A percentile compares a stretch with the other conserved stretches of the same genome.
Evolutionary conservation across 2,797 vertebrate genomes (phyloP).

Genomic region (Amblyraja radiata): DNA sequence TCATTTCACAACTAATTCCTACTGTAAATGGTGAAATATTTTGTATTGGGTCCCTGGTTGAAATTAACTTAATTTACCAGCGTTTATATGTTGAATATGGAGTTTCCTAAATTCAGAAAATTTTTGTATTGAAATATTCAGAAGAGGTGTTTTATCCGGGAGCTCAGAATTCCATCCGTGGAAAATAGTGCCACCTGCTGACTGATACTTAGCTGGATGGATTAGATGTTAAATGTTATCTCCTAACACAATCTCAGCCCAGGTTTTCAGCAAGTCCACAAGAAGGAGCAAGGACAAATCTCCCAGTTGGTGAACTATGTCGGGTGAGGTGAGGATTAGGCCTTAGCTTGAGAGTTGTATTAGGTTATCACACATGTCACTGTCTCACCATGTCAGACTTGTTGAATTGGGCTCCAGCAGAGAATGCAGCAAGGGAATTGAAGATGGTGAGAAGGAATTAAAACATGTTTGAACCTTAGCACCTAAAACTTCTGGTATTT

Average conservation of each 20-base stretch:
- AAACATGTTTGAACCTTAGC: rapidly evolving
- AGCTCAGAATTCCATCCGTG: background rate
- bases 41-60: background rate
- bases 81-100: background rate
- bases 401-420: rapidly evolving
- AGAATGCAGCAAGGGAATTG: background rate
- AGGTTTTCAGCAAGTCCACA: background rate
- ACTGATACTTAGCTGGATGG: background rate
- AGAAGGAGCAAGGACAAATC: background rate
- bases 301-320: background rate
- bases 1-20: background rate
- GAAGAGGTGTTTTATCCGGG: background rate
- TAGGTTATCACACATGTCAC: background rate
- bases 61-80: background rate
- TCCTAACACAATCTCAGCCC: background rate
- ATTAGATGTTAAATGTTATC: background rate
- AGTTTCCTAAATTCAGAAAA: background rate
- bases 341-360: background rate
- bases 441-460: background rate
- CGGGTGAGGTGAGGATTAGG: background rate
- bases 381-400: background rate
- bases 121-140: background rate
- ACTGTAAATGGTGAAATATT: too few species aligned
- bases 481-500: background rate
- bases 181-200: background rate